Conservation (phyloP, 2,888 invertebrate genomes). For the Keiferia lycopersicella region DNA sequence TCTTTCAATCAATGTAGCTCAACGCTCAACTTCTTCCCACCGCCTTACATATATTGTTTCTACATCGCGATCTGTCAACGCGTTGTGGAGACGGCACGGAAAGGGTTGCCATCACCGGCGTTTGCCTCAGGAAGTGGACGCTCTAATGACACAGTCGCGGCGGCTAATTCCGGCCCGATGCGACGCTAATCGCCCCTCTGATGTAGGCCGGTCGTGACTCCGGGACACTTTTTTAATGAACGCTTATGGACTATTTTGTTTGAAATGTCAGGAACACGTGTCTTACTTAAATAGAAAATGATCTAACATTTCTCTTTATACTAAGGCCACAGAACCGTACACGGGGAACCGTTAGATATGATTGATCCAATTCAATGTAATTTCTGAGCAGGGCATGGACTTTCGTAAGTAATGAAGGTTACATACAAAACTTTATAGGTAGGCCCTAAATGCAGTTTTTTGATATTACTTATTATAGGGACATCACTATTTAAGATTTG, state of each 20-base stretch:
- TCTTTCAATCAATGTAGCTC: not conserved
- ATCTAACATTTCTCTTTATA: too few relatives aligned
- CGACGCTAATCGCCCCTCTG: slow-evolving; percentile 65
- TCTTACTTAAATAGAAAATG: not conserved
- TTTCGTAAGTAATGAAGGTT: too few relatives aligned
- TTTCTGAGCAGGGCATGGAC: too few relatives aligned
- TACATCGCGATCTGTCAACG: not conserved
- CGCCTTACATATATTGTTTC: not conserved
- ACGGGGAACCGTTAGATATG: too few relatives aligned
- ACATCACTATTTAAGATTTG: too few relatives aligned
- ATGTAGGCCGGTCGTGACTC: slow-evolving; percentile 42
- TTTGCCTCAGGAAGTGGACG: slow-evolving; percentile 61
- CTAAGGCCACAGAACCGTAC: too few relatives aligned
- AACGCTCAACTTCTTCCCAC: too few relatives aligned
- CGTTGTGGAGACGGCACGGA: not conserved
- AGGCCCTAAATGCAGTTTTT: too few relatives aligned
- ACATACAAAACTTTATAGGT: too few relatives aligned
- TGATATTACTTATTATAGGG: too few relatives aligned
- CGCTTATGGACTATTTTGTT: slow-evolving; percentile 10
- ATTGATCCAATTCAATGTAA: too few relatives aligned
- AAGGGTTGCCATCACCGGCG: slow-evolving; percentile 24
- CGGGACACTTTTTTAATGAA: slow-evolving; percentile 26
- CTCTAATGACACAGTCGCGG: slow-evolving; percentile 63
- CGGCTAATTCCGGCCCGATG: slow-evolving; percentile 66
- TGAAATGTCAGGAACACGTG: slow-evolving; percentile 4